These are phyloP conservation scores for Ashinkailepas kermadecensis DNA, from an alignment of 2,888 invertebrate species.

Conservation along the genomic window DNA sequence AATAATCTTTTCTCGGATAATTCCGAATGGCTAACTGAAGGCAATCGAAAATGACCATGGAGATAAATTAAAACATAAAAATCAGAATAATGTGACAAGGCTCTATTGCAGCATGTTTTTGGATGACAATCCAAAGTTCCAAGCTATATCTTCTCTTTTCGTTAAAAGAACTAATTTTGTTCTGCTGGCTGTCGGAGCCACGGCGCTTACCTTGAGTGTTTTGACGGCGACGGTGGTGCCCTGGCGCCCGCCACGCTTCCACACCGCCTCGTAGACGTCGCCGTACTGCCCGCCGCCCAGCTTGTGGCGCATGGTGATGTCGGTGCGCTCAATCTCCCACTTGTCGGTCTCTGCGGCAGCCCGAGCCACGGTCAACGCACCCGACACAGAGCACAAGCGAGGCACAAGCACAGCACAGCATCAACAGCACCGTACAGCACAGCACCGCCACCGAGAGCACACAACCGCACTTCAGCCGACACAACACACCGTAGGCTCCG, in stretches of 20 bases:
- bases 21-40: too few relatives aligned
- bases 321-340: slow-evolving; percentile 62
- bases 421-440: neutral
- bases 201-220: slow-evolving; percentile 68
- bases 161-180: too few relatives aligned
- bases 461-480: neutral
- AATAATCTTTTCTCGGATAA: too few relatives aligned
- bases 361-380: neutral
- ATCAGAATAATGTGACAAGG: too few relatives aligned
- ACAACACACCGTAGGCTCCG: neutral
- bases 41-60: too few relatives aligned
- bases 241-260: slow-evolving; percentile 68
- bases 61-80: too few relatives aligned
- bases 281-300: slow-evolving; percentile 78
- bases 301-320: slow-evolving; percentile 97
- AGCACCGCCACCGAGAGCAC: neutral
- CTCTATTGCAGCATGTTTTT: too few relatives aligned
- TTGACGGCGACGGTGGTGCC: slow-evolving; percentile 97
- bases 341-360: slow-evolving; percentile 44
- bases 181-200: neutral
- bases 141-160: too few relatives aligned
- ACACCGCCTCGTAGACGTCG: slow-evolving; percentile 63
- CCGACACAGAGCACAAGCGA: neutral
- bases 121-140: too few relatives aligned
- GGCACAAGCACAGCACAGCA: neutral